A percentile compares a stretch with the other conserved stretches of the same genome.
Conservation (phyloP, 1,140 invertebrate species). For the Procambarus virginalis region DNA sequence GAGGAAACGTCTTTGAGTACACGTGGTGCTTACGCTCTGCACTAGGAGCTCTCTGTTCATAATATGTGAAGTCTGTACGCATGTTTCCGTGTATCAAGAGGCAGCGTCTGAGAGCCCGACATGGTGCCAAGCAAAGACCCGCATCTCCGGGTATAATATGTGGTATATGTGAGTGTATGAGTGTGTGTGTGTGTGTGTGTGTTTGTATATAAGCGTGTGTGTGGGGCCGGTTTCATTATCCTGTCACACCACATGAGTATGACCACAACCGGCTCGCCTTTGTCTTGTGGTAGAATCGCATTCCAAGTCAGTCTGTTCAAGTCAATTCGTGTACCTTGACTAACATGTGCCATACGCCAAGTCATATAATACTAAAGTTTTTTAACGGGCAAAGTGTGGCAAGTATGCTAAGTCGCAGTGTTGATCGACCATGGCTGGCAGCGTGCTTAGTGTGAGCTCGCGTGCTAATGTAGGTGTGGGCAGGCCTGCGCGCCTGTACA, state of each 20-base stretch:
- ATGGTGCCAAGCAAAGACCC: constrained; percentile 5
- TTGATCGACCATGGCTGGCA: neutral
- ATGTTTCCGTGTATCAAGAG: neutral
- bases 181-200: too few species aligned
- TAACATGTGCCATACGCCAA: constrained; percentile 48
- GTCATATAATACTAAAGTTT: constrained; percentile 29
- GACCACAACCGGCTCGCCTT: neutral
- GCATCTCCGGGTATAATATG: neutral
- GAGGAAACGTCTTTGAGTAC: neutral
- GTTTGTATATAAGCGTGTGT: too few species aligned
- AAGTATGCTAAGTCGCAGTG: neutral
- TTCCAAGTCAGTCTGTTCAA: constrained; percentile 22
- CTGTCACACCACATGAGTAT: neutral
- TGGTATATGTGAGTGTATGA: too few species aligned
- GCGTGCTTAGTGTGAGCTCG: neutral
- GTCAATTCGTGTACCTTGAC: constrained; percentile 37
- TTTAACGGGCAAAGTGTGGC: neutral
- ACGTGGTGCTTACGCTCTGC: neutral
- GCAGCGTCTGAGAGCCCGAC: neutral
- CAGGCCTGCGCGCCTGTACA: neutral
- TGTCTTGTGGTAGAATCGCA: neutral
- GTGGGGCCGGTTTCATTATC: neutral
- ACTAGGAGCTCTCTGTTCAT: neutral
- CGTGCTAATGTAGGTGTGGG: too few species aligned
- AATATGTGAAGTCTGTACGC: neutral